These are phyloP conservation scores for Harpagus bidentatus DNA, from an alignment of 2,113 vertebrate species.

Conservation along the genomic window DNA sequence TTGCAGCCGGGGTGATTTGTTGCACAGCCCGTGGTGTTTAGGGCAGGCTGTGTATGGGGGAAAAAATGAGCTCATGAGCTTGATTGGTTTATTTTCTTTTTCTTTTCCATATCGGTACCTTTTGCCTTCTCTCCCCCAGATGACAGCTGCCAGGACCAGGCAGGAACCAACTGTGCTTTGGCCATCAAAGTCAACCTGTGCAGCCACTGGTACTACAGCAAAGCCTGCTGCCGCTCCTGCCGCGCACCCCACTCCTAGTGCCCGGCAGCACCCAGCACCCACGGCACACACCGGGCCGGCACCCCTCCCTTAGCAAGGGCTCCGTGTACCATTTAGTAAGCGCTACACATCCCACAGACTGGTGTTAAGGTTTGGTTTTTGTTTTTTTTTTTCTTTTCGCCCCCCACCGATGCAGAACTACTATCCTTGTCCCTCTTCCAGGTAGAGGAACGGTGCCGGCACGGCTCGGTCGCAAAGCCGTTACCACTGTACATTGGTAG, in stretches of 20 bases:
- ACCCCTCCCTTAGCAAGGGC: neutral
- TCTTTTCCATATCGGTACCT: rapidly evolving
- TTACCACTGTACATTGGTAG: neutral
- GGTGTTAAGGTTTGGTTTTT: neutral
- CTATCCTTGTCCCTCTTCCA: neutral
- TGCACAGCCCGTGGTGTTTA: rapidly evolving
- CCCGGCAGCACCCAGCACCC: neutral
- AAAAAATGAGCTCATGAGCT: rapidly evolving
- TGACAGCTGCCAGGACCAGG: slow-evolving; percentile 96
- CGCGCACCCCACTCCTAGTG: slow-evolving; percentile 70
- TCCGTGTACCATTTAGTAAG: neutral
- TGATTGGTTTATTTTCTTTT: neutral
- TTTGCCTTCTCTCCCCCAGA: slow-evolving; percentile 67
- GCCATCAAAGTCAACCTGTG: slow-evolving; percentile 98
- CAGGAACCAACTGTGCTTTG: slow-evolving; percentile 92
- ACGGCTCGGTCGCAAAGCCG: neutral
- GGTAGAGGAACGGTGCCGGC: neutral
- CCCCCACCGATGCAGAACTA: neutral
- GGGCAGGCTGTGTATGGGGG: rapidly evolving
- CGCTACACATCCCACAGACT: neutral
- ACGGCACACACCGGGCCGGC: neutral
- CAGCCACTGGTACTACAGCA: slow-evolving; percentile 99
- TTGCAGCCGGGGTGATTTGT: neutral
- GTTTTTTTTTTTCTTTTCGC: neutral
- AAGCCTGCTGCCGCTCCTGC: slow-evolving; percentile 96